phyloP scores from a whole-genome alignment of 2,888 invertebrate genomes.

The Dolichomitus sp. region DNA sequence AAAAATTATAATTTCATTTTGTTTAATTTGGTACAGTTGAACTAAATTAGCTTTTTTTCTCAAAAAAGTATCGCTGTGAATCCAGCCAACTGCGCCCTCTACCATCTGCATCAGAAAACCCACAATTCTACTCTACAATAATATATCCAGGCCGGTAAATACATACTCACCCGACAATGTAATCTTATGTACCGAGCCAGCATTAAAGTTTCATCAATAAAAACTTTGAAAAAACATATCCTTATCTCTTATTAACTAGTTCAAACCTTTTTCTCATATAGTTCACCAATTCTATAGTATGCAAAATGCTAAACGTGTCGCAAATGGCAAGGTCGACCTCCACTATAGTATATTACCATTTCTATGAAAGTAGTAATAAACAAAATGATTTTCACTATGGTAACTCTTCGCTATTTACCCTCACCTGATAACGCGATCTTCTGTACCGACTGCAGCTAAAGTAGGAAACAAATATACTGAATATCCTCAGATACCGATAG shows the following conservation, averaged over 20 bases:
- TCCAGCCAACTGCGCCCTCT: background rate
- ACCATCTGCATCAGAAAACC: background rate
- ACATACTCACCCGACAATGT: too few species aligned
- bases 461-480: too few species aligned
- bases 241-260: background rate
- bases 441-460: background rate
- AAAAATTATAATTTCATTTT: too few species aligned
- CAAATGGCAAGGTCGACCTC: slow-evolving; percentile 5
- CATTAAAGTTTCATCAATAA: background rate
- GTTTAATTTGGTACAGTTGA: too few species aligned
- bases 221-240: background rate
- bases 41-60: too few species aligned
- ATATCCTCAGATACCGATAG: too few species aligned
- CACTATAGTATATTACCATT: background rate
- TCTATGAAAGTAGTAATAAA: background rate
- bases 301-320: background rate
- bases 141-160: background rate
- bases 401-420: background rate
- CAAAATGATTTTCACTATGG: background rate
- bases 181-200: too few species aligned
- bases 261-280: background rate
- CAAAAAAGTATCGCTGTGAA: background rate
- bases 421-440: background rate
- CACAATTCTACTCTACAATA: background rate
- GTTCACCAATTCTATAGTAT: background rate